A percentile compares a stretch with the other conserved stretches of the same genome.
Evolutionary conservation across 2,888 invertebrate species (phyloP).

Genomic region (Neoascia interrupta): DNA sequence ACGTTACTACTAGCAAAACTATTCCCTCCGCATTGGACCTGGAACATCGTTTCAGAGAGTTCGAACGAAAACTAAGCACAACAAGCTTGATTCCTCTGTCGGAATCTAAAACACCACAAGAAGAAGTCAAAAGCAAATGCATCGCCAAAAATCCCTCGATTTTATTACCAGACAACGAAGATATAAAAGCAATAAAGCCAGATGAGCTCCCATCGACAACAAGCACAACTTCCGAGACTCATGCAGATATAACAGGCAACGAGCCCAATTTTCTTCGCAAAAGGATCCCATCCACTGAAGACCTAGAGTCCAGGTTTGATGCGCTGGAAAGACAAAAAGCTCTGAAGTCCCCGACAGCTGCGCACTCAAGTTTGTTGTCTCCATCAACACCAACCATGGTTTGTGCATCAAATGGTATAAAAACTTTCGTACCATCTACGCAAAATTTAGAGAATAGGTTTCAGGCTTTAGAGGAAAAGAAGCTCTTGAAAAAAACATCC

Average conservation of each 20-base stretch:
- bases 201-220: not conserved
- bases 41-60: constrained; percentile 75
- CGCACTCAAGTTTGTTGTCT: constrained; percentile 40
- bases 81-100: constrained; percentile 1
- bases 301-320: constrained; percentile 75
- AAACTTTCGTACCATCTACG: constrained; percentile 74
- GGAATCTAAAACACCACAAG: not conserved
- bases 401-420: not conserved
- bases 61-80: constrained; percentile 72
- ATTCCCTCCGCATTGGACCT: constrained; percentile 77
- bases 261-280: constrained; percentile 36
- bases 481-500: not conserved
- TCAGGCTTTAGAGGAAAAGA: constrained; percentile 72
- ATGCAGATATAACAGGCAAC: constrained; percentile 1
- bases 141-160: constrained; percentile 9
- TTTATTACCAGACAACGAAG: constrained; percentile 18
- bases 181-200: not conserved
- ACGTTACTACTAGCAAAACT: no score
- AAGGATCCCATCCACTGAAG: constrained; percentile 73
- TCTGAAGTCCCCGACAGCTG: constrained; percentile 47
- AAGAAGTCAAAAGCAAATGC: constrained; percentile 6
- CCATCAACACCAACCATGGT: constrained; percentile 14
- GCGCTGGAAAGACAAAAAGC: constrained; percentile 67
- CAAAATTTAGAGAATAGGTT: constrained; percentile 77
- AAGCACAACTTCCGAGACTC: not conserved